These are phyloP conservation scores for Gymnocypris eckloni DNA, from an alignment of 2,797 vertebrate genomes.

Conservation along the genomic window DNA sequence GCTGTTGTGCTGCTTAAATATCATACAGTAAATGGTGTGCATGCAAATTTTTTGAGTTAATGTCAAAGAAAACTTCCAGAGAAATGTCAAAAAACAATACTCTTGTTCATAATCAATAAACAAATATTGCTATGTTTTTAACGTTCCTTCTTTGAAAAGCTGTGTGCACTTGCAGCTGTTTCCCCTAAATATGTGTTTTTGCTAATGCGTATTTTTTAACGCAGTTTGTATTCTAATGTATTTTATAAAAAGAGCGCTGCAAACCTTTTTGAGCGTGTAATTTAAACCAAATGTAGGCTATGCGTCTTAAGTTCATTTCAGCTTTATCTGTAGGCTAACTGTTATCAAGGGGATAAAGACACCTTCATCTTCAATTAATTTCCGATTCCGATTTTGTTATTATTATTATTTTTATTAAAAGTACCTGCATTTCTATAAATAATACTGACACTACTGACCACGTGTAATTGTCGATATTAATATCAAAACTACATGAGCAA, in stretches of 20 bases:
- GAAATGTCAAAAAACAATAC: not conserved
- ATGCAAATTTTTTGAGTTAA: not conserved
- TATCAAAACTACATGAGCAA: constrained; percentile 62
- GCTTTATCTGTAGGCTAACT: not conserved
- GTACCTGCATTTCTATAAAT: constrained; percentile 17
- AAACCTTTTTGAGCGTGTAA: not conserved
- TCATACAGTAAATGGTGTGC: not conserved
- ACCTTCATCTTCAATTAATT: not conserved
- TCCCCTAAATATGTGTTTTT: not conserved
- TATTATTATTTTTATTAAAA: not conserved
- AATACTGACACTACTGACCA: not conserved
- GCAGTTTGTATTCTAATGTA: not conserved
- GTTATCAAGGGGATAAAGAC: not conserved
- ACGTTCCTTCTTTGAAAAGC: not conserved
- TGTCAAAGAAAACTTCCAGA: not conserved
- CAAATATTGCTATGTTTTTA: not conserved
- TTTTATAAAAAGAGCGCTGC: not conserved
- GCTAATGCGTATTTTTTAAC: not conserved
- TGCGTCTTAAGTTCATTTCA: not conserved
- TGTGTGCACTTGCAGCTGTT: not conserved
- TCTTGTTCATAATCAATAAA: constrained; percentile 1
- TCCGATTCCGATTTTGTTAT: not conserved
- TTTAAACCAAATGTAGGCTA: not conserved
- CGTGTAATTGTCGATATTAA: constrained; percentile 35
- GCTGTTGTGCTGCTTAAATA: not conserved